phyloP scores from a whole-genome alignment of 2,888 invertebrate genomes.

The Andrena bucephala region DNA sequence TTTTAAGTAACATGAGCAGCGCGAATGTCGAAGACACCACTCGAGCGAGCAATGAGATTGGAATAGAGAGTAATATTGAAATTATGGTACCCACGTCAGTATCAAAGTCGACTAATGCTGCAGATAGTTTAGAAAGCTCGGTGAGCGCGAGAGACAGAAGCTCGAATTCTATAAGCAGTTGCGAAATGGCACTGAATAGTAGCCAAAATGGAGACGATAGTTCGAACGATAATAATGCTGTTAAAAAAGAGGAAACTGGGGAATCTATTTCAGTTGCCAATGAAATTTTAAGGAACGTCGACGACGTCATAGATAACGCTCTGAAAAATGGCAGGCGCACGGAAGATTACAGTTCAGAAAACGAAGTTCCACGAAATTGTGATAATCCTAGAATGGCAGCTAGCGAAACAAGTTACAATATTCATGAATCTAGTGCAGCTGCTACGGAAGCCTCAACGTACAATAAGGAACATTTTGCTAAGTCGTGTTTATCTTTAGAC shows the following conservation, averaged over 20 bases:
- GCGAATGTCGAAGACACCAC: conserved; percentile 49
- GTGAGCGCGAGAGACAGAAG: conserved; percentile 78
- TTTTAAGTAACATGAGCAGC: conserved; percentile 66
- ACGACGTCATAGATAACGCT: conserved; percentile 42
- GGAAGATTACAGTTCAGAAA: conserved; percentile 33
- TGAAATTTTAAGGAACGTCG: conserved; percentile 58
- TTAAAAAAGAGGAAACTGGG: conserved; percentile 60
- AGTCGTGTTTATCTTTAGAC: conserved; percentile 68
- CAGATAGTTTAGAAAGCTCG: conserved; percentile 72
- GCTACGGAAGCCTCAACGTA: conserved; percentile 42
- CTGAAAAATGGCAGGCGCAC: conserved; percentile 53
- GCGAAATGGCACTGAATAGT: conserved; percentile 83
- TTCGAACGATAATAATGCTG: conserved; percentile 71
- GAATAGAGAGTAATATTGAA: conserved; percentile 79
- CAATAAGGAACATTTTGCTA: conserved; percentile 57
- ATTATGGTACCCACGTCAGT: conserved; percentile 82
- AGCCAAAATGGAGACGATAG: conserved; percentile 80
- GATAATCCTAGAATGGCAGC: conserved; percentile 34
- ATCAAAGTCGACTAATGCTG: conserved; percentile 73
- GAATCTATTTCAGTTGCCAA: conserved; percentile 47
- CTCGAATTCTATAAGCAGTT: conserved; percentile 84
- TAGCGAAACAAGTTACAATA: conserved; percentile 45
- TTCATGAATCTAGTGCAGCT: conserved; percentile 17
- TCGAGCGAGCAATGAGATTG: conserved; percentile 47
- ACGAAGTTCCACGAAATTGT: conserved; percentile 34